These are phyloP conservation scores for Eospalax fontanierii DNA, from an alignment of 2,797 vertebrate genomes.

Conservation along the genomic window DNA sequence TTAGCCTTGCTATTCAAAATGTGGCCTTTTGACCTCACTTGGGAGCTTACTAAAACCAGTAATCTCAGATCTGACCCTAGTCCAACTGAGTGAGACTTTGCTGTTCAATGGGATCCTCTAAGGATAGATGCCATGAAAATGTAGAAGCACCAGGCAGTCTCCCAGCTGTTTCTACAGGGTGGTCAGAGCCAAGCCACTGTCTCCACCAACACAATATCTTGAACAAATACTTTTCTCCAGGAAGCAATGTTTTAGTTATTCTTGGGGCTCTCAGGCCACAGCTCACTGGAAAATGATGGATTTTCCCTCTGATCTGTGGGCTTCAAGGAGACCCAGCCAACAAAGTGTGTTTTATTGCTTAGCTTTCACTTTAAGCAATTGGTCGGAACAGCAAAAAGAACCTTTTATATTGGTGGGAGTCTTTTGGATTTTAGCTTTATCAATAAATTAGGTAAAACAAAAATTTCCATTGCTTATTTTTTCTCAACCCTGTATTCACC, in stretches of 20 bases:
- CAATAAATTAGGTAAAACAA: background rate
- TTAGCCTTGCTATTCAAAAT: background rate
- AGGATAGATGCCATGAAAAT: background rate
- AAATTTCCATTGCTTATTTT: constrained; percentile 21
- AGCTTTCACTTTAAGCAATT: constrained; percentile 19
- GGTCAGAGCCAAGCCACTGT: background rate
- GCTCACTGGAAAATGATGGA: background rate
- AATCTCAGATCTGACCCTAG: background rate
- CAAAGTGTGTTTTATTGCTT: background rate
- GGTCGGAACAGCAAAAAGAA: background rate
- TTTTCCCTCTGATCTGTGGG: background rate
- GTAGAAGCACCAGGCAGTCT: background rate
- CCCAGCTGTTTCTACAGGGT: background rate
- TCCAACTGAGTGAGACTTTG: background rate
- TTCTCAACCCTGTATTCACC: background rate
- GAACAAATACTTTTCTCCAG: background rate
- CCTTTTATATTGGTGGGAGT: background rate
- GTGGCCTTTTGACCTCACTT: background rate
- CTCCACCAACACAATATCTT: background rate
- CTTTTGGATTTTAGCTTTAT: constrained; percentile 38
- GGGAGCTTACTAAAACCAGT: background rate
- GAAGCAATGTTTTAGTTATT: constrained; percentile 12
- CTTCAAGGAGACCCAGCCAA: background rate
- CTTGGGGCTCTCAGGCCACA: background rate
- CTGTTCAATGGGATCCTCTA: background rate